phyloP scores from a whole-genome alignment of 2,797 vertebrate species.

The Phylloscopus collybita region DNA sequence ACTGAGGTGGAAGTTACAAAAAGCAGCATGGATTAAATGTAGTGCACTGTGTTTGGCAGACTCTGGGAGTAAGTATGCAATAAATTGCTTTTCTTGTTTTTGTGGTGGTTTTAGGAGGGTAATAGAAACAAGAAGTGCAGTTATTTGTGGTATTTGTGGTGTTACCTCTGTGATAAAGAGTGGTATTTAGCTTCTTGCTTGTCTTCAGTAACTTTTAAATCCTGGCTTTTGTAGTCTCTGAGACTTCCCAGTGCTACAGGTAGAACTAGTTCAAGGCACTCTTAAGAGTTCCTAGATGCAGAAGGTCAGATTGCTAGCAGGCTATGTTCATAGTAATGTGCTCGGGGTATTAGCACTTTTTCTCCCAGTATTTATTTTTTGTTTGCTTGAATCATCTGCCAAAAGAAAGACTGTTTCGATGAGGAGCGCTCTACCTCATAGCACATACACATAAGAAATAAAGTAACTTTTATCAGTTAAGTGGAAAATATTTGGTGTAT shows the following conservation, averaged over 20 bases:
- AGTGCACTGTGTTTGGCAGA: background rate
- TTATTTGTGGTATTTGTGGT: constrained; percentile 34
- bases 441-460: background rate
- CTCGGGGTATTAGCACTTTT: background rate
- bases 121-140: background rate
- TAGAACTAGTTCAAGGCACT: background rate
- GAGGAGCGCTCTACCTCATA: rapidly evolving
- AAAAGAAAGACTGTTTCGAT: background rate
- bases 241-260: background rate
- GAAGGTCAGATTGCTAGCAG: background rate
- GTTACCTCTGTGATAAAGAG: background rate
- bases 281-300: background rate
- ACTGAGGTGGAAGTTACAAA: background rate
- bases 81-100: background rate
- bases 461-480: background rate
- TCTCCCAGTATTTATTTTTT: background rate
- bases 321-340: background rate
- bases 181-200: background rate
- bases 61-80: background rate
- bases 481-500: background rate
- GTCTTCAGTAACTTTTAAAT: background rate
- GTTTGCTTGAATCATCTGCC: background rate
- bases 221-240: background rate
- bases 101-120: background rate
- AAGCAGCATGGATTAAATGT: background rate